phyloP scores from a whole-genome alignment of 2,888 invertebrate genomes.

The Callyntrura guangdongensis region DNA sequence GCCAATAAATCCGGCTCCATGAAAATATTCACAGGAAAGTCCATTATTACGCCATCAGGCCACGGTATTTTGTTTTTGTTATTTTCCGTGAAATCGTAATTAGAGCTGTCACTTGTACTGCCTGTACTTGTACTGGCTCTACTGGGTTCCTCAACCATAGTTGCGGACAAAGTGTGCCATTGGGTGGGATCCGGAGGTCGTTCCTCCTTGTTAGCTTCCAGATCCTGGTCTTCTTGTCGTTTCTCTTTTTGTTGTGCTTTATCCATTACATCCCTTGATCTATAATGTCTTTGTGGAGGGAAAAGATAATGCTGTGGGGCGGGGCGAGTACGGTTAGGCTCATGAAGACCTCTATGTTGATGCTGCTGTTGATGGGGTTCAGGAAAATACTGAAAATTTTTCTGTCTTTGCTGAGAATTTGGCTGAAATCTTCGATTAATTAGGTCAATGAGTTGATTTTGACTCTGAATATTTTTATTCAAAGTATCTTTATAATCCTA shows the following conservation, averaged over 20 bases:
- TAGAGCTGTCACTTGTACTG: too few species aligned
- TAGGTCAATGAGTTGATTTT: conserved; percentile 51
- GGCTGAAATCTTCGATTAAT: conserved; percentile 28
- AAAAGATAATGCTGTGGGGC: neutral
- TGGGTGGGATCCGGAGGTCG: neutral
- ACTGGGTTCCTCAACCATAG: conserved; percentile 2
- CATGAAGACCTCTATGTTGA: neutral
- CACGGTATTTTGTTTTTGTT: too few species aligned
- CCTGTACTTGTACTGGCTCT: too few species aligned
- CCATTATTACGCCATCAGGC: too few species aligned
- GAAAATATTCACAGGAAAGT: conserved; percentile 4
- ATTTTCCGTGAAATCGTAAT: too few species aligned
- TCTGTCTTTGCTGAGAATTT: conserved; percentile 27
- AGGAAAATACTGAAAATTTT: too few species aligned
- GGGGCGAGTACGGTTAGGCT: neutral
- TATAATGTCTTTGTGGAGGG: neutral
- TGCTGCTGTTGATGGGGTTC: neutral
- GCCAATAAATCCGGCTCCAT: conserved; percentile 16
- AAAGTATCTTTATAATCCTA: conserved; percentile 67
- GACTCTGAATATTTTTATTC: conserved; percentile 51
- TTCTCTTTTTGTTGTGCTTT: neutral
- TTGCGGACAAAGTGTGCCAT: neutral
- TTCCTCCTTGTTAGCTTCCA: neutral
- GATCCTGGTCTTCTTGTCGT: too few species aligned
- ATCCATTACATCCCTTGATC: neutral